phyloP scores from a whole-genome alignment of 1,140 invertebrate species.

The Penaeus indicus region DNA sequence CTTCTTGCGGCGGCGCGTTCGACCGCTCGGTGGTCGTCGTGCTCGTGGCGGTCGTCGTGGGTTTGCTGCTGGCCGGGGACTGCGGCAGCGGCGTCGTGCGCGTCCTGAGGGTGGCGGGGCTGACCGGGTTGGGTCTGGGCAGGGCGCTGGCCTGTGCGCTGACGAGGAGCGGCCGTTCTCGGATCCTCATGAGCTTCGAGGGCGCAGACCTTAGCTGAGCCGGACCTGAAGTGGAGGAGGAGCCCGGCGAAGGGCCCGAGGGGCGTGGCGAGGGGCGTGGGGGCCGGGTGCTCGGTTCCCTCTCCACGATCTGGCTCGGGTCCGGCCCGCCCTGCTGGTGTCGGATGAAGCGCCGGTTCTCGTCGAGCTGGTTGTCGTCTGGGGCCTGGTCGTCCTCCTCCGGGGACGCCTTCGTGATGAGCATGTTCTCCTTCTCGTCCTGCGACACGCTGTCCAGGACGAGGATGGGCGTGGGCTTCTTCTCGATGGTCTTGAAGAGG shows the following conservation, averaged over 20 bases:
- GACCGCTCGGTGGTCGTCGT: background rate
- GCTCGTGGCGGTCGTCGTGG: background rate
- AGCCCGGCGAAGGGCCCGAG: background rate
- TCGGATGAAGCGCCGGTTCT: background rate
- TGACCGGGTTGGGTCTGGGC: constrained; percentile 17
- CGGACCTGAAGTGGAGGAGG: too few relatives aligned
- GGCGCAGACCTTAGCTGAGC: too few relatives aligned
- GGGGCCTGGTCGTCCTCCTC: background rate
- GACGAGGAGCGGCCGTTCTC: constrained; percentile 35
- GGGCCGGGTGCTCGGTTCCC: background rate
- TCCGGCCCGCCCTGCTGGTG: background rate
- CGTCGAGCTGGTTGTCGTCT: constrained; percentile 15
- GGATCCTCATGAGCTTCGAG: constrained; percentile 40
- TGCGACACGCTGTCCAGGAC: background rate
- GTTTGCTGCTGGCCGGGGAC: background rate
- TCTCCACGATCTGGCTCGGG: background rate
- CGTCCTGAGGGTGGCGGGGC: background rate
- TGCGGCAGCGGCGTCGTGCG: background rate
- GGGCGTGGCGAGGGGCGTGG: constrained; percentile 1
- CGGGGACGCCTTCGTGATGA: background rate
- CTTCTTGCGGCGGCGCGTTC: background rate
- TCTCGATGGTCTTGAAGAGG: constrained; percentile 11
- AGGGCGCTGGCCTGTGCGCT: constrained; percentile 37
- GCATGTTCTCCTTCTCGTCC: background rate
- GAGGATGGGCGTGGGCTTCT: constrained; percentile 24